Conservation (phyloP, 1,140 invertebrate species). For the Brachionus sp. region DNA sequence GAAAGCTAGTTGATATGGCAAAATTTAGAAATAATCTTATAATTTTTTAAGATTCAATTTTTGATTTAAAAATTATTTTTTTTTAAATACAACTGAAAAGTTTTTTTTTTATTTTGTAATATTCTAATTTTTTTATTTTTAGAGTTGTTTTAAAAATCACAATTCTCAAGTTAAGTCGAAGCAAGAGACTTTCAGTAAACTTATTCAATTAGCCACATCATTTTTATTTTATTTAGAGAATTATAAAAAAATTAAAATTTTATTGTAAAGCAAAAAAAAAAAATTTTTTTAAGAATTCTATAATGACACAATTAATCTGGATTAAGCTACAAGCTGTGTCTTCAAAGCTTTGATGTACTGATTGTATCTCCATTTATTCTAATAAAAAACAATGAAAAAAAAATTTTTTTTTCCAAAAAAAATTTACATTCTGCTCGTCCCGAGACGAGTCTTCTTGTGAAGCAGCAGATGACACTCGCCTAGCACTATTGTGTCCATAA, state of each 20-base stretch:
- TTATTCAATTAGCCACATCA: too few relatives aligned
- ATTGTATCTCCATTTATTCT: conserved; percentile 44
- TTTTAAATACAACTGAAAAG: too few relatives aligned
- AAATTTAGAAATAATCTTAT: too few relatives aligned
- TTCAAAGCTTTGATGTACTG: conserved; percentile 39
- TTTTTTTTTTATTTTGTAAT: too few relatives aligned
- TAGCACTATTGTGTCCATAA: conserved; percentile 18
- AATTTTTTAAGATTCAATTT: too few relatives aligned
- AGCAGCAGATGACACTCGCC: not conserved
- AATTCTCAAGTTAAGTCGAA: too few relatives aligned
- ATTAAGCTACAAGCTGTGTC: conserved; percentile 22
- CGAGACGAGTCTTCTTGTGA: conserved; percentile 1
- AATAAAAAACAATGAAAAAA: not conserved
- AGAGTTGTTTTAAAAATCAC: too few relatives aligned
- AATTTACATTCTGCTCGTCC: not conserved
- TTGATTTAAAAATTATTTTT: too few relatives aligned
- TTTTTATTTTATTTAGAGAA: not conserved
- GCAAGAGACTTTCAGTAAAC: too few relatives aligned
- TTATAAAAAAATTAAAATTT: not conserved
- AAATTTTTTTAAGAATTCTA: not conserved
- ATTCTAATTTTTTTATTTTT: too few relatives aligned
- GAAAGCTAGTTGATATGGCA: too few relatives aligned
- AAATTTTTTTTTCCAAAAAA: not conserved
- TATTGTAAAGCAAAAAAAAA: not conserved
- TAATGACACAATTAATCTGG: not conserved